Base-by-base conservation (phyloP, 2,888 invertebrate species). In the Nezara viridula region DNA sequence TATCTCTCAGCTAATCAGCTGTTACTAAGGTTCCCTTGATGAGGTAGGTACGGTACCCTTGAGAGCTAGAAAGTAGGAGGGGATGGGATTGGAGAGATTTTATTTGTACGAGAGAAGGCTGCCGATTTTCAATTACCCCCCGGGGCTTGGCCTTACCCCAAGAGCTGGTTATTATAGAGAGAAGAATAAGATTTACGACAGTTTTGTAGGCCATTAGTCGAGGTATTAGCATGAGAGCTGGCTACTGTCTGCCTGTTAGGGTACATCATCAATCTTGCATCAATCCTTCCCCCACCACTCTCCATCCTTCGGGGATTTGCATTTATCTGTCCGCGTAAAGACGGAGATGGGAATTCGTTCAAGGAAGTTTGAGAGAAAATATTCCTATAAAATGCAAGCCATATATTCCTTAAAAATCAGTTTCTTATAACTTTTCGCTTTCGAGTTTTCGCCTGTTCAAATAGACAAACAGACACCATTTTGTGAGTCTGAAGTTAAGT, bases 101-200 rank as follows among this genome's bases (percentile, higher is more conserved):
- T 44, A 44, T 81, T 81, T 44, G 24, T 44, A 37, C 19, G 37
- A 37, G 14, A 44, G 81, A n/a, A 40, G 44, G 81, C 44, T 81
- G 81, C 44, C 81, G 81, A 81, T 81, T 81, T 81, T 81, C 81
- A 81, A 81, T 81, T 81, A 81, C 44, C 81, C 81, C 81, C 81
- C 81, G n/a, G 44, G 81, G 81, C 81, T 37, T n/a, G 81, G 81
- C n/a, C 44, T 44, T 44, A 81, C 44, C 81, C 44, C 44, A 81
- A 44, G 81, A 37, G 19, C n/a, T 44, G 40, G 44, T 81, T 81
- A 81, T 81, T 81, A 81, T 81, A 81, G 44, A 44, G 81, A 14
- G 81, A 16, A n/a, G 6, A 1, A 40, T 24, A 81, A 81, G 81
- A 81, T 81, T 81, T 81, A 81, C 81, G 81, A 81, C 81, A 81